Conservation (phyloP, 1,140 invertebrate genomes). For the Tetranychus urticae region DNA sequence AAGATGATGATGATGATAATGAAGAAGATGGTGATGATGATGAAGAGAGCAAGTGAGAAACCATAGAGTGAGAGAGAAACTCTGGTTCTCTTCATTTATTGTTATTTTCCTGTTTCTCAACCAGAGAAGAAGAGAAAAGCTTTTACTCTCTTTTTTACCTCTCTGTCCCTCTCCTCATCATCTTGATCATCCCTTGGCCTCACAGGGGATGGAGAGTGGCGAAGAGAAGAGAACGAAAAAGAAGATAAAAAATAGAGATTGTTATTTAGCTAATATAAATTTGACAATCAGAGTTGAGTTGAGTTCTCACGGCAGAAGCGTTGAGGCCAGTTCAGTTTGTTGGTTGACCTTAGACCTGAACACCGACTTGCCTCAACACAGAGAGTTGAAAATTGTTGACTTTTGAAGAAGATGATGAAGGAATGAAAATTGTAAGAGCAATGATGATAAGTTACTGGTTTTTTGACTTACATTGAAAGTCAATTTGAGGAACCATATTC, state of each 20-base stretch:
- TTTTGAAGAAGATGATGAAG: too few species aligned
- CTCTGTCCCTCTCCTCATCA: not conserved
- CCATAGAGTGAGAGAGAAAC: not conserved
- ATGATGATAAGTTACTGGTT: too few species aligned
- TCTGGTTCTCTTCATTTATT: not conserved
- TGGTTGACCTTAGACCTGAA: not conserved
- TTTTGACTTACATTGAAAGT: too few species aligned
- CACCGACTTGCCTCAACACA: not conserved
- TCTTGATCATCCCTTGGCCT: not conserved
- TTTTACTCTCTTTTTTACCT: not conserved
- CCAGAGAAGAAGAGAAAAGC: not conserved
- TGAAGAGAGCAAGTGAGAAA: not conserved
- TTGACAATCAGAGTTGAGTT: not conserved
- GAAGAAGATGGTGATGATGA: not conserved
- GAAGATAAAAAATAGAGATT: not conserved
- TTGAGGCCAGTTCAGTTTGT: not conserved
- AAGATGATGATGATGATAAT: not conserved
- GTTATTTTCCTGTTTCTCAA: not conserved
- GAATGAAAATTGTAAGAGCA: too few species aligned
- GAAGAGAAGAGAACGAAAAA: not conserved
- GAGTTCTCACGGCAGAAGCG: not conserved
- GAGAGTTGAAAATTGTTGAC: too few species aligned
- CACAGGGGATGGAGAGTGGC: too few species aligned
- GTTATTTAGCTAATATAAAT: not conserved
- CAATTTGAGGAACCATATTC: too few species aligned